Evolutionary conservation across 2,888 invertebrate genomes (phyloP), one percentile per base, ranked within the genome.

Genomic region (Agapostemon virescens): DNA sequence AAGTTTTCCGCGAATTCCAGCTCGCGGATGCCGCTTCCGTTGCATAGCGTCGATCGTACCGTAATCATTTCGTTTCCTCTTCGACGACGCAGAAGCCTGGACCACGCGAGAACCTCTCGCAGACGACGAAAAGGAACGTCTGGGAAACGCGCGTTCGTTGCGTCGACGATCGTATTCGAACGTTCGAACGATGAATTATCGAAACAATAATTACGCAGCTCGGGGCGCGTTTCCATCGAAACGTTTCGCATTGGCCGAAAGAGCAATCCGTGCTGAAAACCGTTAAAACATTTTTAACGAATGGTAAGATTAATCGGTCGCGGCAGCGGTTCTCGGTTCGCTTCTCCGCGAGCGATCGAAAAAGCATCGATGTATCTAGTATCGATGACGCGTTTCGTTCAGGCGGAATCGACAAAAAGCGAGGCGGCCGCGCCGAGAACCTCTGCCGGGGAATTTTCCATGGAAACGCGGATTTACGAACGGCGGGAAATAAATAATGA

Each of bases 21-120:
- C 49, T 20, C 49, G 26, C 55, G 23, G 26, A 23, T 6, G 26
- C 52, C 15, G 15, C 1, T 23, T 2, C 26, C 55, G 26, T 17
- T 6, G 17, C 45, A 45, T 7, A 1, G 20, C 61, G 1, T 3
- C 49, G 36, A 64, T 64, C 36, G 38, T 45, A 20, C 11, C 33
- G 42, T 49, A 72, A 64, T 49, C 13, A 72, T 36, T n/a, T 49
- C 33, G n/a, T n/a, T 68, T n/a, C 15, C 45, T 49, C 13, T 20
- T 33, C 20, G 1, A 9, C 33, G 33, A 61, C 4, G n/a, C n/a
- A n/a, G n/a, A n/a, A n/a, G n/a, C n/a, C n/a, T n/a, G n/a, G n/a
- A n/a, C n/a, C n/a, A n/a, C n/a, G n/a, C n/a, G n/a, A n/a, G n/a
- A n/a, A n/a, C n/a, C n/a, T n/a, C n/a, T n/a, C n/a, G n/a, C n/a